phyloP scores from a whole-genome alignment of 1,140 invertebrate genomes.

The Samia ricini region DNA sequence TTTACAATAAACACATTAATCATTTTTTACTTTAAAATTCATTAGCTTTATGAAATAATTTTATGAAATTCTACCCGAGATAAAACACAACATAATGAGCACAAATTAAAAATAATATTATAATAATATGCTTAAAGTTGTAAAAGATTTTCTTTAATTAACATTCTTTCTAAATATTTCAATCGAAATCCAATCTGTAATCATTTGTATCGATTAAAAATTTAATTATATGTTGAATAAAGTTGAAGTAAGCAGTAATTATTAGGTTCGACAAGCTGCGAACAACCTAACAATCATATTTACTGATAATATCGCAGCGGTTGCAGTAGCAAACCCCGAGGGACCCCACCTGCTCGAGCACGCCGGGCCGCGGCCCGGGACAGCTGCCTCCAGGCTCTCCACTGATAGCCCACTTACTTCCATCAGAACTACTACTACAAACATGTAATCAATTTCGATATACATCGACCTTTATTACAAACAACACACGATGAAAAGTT shows the following conservation, averaged over 20 bases:
- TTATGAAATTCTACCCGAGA: not conserved
- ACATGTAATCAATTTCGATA: not conserved
- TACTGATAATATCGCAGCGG: conserved; percentile 16
- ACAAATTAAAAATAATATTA: too few species aligned
- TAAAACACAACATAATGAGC: too few species aligned
- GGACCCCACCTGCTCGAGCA: conserved; percentile 11
- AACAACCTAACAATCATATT: conserved; percentile 11
- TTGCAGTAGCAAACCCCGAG: conserved; percentile 18
- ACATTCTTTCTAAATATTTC: not conserved
- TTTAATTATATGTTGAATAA: not conserved
- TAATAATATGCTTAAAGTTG: too few species aligned
- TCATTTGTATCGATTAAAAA: not conserved
- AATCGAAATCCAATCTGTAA: not conserved
- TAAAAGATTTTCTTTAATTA: not conserved
- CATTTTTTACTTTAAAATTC: not conserved
- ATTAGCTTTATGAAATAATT: not conserved
- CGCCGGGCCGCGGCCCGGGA: conserved; percentile 4
- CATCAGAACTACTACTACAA: not conserved
- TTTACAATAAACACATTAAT: not conserved
- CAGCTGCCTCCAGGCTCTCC: conserved; percentile 15
- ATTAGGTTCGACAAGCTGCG: conserved; percentile 11
- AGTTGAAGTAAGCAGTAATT: conserved; percentile 10
- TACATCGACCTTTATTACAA: not conserved
- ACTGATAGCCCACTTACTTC: conserved; percentile 15
- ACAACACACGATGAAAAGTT: not conserved